Base-by-base conservation (phyloP, 2,888 invertebrate species). In the Ypsolopha sequella region DNA sequence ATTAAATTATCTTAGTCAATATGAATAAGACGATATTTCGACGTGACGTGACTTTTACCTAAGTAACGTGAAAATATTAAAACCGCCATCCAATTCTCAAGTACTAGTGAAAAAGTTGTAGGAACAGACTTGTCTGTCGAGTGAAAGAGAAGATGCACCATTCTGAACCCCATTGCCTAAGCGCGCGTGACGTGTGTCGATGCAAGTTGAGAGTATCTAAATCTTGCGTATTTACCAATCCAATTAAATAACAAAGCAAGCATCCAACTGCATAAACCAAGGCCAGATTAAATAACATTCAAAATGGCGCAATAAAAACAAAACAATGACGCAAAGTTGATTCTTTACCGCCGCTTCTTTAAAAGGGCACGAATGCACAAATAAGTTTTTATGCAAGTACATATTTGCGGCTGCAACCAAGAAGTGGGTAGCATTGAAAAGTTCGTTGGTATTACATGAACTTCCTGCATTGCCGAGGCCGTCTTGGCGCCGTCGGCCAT, bases 361-460 rank as follows among this genome's bases (percentile, higher is more conserved):
- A 50, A 43, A 43, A 50, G 35, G 35, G 9, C 50, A 36, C 36
- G 48, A 48, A 11, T 38, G 36, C 11, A 11, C 48, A n/a, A 49
- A 13, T 41, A 41, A 33, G 41, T 49, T 11, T 34, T 49, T 41
- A 41, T 13, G 11, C 48, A 64, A 65, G 61, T 64, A 62, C 67
- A 74, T 73, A 66, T 63, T 69, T 67, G 63, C 52, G 58, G 69
- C 64, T 67, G 63, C 52, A 58, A 69, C 64, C 74, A 73, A 76
- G 73, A 73, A 43, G 43, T 43, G 66, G 71, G 73, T 81, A 82
- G 70, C 85, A 85, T 82, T 86, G 85, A 85, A 76, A 64, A 80
- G 85, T 81, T 86, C 85, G 65, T 85, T 86, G 85, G 69, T 85
- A 86, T 85, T 85, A 80, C 62, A 67, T 77, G 80, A 80, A 84